Conservation (phyloP, 1,140 invertebrate species). For the Achroia grisella region DNA sequence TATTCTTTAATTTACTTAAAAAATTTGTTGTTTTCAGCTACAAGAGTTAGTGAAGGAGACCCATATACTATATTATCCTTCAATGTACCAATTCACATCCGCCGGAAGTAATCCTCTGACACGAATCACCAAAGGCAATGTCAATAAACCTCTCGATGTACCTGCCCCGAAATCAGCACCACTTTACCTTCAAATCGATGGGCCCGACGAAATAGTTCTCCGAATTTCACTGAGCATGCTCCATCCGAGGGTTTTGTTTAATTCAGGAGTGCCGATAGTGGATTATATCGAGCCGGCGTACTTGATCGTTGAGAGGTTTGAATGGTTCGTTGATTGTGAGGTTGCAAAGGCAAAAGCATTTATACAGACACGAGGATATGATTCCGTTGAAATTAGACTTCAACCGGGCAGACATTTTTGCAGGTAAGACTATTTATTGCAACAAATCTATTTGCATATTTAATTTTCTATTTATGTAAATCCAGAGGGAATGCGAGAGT, state of each 20-base stretch:
- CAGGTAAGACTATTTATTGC: slow-evolving; percentile 23
- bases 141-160: slow-evolving; percentile 33
- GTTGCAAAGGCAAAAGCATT: slow-evolving; percentile 33
- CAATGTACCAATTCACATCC: slow-evolving; percentile 40
- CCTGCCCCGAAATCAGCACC: slow-evolving; percentile 40
- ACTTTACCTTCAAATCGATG: slow-evolving; percentile 53
- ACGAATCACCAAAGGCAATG: slow-evolving; percentile 25
- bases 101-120: slow-evolving; percentile 33
- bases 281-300: slow-evolving; percentile 45
- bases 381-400: slow-evolving; percentile 38
- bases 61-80: slow-evolving; percentile 35
- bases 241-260: slow-evolving; percentile 43
- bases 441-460: too few relatives aligned
- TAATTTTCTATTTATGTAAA: too few relatives aligned
- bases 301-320: slow-evolving; percentile 45
- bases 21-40: slow-evolving; percentile 30
- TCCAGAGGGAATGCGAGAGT: too few relatives aligned
- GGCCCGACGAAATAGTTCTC: slow-evolving; percentile 36
- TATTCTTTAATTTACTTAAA: too few relatives aligned
- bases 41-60: slow-evolving; percentile 16
- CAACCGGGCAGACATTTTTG: slow-evolving; percentile 57
- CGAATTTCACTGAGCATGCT: slow-evolving; percentile 38
- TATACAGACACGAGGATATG: slow-evolving; percentile 39
- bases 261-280: slow-evolving; percentile 31
- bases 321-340: slow-evolving; percentile 48